Evolutionary conservation across 2,113 vertebrate genomes (phyloP).

Genomic region (Xerus inauris): DNA sequence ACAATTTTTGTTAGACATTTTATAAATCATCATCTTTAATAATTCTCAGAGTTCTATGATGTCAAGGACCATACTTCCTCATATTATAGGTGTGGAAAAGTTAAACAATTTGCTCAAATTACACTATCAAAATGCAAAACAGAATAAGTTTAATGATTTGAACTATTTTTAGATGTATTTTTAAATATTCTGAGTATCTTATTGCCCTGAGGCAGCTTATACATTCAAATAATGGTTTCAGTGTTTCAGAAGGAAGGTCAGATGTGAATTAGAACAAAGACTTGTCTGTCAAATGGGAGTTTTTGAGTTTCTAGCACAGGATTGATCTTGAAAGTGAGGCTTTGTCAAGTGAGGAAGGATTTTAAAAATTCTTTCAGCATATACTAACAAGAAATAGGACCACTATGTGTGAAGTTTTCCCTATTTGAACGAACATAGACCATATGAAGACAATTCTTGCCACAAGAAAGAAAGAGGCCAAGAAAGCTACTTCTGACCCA

Average conservation of each 20-base stretch:
- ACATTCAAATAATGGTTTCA: conserved; percentile 47
- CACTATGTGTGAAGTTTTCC: background rate
- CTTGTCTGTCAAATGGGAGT: conserved; percentile 14
- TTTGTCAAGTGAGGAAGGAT: conserved; percentile 24
- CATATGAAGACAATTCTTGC: background rate
- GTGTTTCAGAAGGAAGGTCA: conserved; percentile 34
- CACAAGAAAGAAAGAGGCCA: background rate
- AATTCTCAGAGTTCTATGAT: background rate
- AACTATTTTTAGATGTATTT: conserved; percentile 34
- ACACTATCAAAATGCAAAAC: background rate
- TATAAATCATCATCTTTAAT: conserved; percentile 13
- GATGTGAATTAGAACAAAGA: conserved; percentile 59
- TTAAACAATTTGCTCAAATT: conserved; percentile 16
- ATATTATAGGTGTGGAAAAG: background rate
- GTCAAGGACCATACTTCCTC: background rate
- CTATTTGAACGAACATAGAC: conserved; percentile 5
- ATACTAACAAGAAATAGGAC: conserved; percentile 1
- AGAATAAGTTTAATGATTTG: background rate
- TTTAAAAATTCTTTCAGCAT: conserved; percentile 6
- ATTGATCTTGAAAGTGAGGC: conserved; percentile 53
- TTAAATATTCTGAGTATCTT: conserved; percentile 42
- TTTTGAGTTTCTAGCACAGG: background rate
- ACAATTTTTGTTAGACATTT: background rate
- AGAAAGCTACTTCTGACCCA: background rate
- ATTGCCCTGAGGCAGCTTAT: background rate